phyloP scores from a whole-genome alignment of 2,113 vertebrate species.

The Pheucticus melanocephalus region DNA sequence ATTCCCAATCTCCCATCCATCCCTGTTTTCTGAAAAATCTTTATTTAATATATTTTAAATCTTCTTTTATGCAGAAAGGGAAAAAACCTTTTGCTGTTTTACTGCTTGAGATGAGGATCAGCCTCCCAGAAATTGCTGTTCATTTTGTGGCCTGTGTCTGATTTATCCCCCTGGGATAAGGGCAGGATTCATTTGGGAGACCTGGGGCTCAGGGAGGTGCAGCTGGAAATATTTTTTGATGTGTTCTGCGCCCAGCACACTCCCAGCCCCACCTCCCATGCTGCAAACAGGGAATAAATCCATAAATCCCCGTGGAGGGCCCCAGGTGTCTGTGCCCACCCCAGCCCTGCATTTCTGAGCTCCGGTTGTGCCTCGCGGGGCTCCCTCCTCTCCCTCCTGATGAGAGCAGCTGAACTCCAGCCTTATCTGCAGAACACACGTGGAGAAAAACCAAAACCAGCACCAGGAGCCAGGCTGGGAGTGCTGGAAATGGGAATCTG shows the following conservation, averaged over 20 bases:
- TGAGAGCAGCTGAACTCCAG: not conserved
- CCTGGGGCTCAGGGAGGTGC: fast-evolving
- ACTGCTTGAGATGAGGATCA: not conserved
- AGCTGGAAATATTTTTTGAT: not conserved
- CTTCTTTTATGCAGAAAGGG: not conserved
- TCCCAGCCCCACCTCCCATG: fast-evolving
- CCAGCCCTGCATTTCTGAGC: not conserved
- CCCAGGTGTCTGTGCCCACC: not conserved
- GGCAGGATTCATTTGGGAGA: not conserved
- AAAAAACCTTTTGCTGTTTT: not conserved
- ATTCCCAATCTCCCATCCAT: fast-evolving
- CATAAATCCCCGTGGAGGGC: fast-evolving
- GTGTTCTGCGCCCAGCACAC: not conserved
- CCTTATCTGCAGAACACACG: not conserved
- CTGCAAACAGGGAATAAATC: not conserved
- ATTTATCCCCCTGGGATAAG: not conserved
- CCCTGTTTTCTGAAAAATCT: not conserved
- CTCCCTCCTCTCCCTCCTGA: not conserved
- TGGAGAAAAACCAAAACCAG: not conserved
- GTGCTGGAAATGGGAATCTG: not conserved
- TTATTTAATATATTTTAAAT: not conserved
- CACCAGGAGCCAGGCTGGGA: not conserved
- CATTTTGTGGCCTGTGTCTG: not conserved
- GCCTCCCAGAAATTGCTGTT: fast-evolving
- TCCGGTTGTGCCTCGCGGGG: not conserved